phyloP scores from a whole-genome alignment of 1,140 invertebrate genomes.

The Eurosta solidaginis region DNA sequence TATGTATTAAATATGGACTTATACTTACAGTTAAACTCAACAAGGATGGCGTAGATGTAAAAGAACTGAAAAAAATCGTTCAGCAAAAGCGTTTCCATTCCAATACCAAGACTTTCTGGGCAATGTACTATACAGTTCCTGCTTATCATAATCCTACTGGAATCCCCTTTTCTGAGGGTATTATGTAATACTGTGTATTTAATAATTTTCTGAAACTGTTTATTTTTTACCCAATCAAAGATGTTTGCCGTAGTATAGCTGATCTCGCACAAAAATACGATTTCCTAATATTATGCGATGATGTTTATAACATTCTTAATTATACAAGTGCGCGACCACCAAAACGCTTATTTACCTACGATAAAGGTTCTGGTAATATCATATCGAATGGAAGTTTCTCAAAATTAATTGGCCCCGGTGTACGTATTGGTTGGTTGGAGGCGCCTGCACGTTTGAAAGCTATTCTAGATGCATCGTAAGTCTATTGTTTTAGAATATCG shows the following conservation, averaged over 20 bases:
- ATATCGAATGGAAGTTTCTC: constrained; percentile 72
- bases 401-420: constrained; percentile 69
- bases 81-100: constrained; percentile 47
- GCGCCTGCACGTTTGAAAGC: constrained; percentile 61
- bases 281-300: constrained; percentile 68
- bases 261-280: constrained; percentile 64
- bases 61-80: constrained; percentile 59
- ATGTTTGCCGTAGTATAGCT: constrained; percentile 62
- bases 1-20: constrained; percentile 61
- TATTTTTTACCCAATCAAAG: constrained; percentile 47
- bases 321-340: constrained; percentile 62
- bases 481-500: constrained; percentile 47
- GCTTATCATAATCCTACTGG: constrained; percentile 72
- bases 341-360: constrained; percentile 64
- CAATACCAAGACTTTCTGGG: constrained; percentile 64
- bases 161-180: constrained; percentile 62
- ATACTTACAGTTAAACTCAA: constrained; percentile 60
- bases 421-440: constrained; percentile 72
- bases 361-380: constrained; percentile 64
- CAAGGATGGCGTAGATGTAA: constrained; percentile 63
- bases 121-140: constrained; percentile 69
- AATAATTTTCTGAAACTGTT: neutral
- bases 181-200: constrained; percentile 5
- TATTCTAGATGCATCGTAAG: constrained; percentile 57
- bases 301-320: constrained; percentile 71